phyloP scores from a whole-genome alignment of 2,888 invertebrate genomes.

The Diarsia mendica region DNA sequence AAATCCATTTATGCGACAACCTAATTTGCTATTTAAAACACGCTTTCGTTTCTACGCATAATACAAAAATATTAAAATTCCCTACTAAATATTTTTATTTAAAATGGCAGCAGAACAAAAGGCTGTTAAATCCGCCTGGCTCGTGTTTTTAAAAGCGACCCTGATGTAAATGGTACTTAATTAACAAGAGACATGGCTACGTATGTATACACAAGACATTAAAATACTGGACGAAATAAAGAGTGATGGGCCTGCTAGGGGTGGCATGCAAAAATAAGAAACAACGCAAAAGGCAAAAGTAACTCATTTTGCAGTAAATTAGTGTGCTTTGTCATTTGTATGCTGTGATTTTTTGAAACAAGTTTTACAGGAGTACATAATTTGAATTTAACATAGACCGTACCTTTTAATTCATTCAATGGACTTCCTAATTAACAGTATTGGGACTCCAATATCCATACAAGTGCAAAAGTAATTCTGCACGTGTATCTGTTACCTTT shows the following conservation, averaged over 20 bases:
- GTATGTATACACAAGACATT: slow-evolving; percentile 59
- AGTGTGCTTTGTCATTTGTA: background rate
- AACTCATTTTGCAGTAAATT: background rate
- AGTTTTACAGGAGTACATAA: too few relatives aligned
- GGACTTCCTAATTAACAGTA: background rate
- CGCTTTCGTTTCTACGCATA: slow-evolving; percentile 21
- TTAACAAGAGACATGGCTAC: slow-evolving; percentile 59
- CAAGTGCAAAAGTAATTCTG: background rate
- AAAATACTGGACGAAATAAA: slow-evolving; percentile 53
- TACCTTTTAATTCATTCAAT: background rate
- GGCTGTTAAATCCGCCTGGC: slow-evolving; percentile 49
- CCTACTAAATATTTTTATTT: slow-evolving; percentile 36
- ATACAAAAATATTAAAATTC: slow-evolving; percentile 47
- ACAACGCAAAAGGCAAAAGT: background rate
- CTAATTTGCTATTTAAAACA: slow-evolving; percentile 43
- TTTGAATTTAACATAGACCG: background rate
- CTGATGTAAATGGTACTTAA: slow-evolving; percentile 62
- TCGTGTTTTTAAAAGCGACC: slow-evolving; percentile 56
- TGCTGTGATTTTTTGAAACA: background rate
- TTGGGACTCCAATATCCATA: background rate
- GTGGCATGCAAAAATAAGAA: slow-evolving; percentile 13
- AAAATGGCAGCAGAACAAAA: slow-evolving; percentile 47
- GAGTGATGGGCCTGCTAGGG: slow-evolving; percentile 43
- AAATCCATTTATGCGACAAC: slow-evolving; percentile 24
- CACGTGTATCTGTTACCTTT: background rate